These are phyloP conservation scores for Coleophora deauratella DNA, from an alignment of 2,888 invertebrate genomes.

Conservation along the genomic window DNA sequence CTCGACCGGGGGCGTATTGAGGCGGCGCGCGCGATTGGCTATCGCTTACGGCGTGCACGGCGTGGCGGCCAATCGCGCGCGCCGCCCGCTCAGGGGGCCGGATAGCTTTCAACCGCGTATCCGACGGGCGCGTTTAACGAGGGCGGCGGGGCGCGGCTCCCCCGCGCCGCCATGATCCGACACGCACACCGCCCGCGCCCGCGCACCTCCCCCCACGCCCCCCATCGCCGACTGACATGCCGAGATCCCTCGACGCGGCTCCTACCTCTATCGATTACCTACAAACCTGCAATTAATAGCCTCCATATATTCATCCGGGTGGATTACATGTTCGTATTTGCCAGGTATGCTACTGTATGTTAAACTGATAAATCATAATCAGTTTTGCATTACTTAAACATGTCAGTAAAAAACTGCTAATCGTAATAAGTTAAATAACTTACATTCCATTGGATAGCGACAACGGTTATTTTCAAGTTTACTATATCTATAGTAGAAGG, in stretches of 20 bases:
- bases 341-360: constrained; percentile 26
- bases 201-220: constrained; percentile 15
- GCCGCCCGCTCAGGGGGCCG: constrained; percentile 55
- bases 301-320: constrained; percentile 61
- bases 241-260: constrained; percentile 14
- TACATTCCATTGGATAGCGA: neutral
- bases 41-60: constrained; percentile 54
- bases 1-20: constrained; percentile 36
- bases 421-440: neutral
- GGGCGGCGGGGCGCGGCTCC: constrained; percentile 60
- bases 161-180: constrained; percentile 71
- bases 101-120: constrained; percentile 64
- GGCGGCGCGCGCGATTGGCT: constrained; percentile 54
- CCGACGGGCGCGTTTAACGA: constrained; percentile 68
- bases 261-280: constrained; percentile 59
- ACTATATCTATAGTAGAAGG: neutral
- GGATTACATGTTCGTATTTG: constrained; percentile 59
- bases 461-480: neutral
- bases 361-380: constrained; percentile 11
- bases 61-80: constrained; percentile 59
- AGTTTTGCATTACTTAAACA: constrained; percentile 9
- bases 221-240: constrained; percentile 19
- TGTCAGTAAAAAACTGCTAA: neutral
- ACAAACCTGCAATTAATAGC: constrained; percentile 70
- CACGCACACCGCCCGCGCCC: constrained; percentile 52